phyloP scores from a whole-genome alignment of 2,797 vertebrate genomes.

The Triplophysa bombifrons region DNA sequence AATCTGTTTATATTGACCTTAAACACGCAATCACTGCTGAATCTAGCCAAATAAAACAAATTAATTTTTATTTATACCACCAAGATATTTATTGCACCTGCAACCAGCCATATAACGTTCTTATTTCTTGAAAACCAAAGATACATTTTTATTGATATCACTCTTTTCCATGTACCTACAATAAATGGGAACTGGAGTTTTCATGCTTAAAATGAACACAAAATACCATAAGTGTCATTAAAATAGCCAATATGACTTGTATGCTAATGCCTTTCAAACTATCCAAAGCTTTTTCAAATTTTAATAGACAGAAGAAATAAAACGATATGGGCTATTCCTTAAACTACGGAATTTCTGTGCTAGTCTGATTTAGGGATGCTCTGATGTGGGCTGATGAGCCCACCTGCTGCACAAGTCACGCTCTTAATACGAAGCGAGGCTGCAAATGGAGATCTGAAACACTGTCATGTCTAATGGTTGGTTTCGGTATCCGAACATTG shows the following conservation, averaged over 20 bases:
- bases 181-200: neutral
- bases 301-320: neutral
- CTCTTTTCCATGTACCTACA: neutral
- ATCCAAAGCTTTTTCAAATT: neutral
- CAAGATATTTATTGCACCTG: too few species aligned
- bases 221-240: neutral
- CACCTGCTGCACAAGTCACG: neutral
- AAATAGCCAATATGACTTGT: neutral
- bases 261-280: neutral
- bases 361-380: neutral
- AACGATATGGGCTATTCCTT: neutral
- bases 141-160: neutral
- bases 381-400: neutral
- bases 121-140: too few species aligned
- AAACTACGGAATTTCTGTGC: neutral
- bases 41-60: too few species aligned
- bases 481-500: conserved; percentile 14
- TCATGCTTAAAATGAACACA: too few species aligned
- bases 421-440: neutral
- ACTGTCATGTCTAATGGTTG: conserved; percentile 11
- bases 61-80: too few species aligned
- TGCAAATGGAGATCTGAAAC: conserved; percentile 27
- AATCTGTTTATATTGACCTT: too few species aligned
- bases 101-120: too few species aligned
- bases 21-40: too few species aligned